A percentile compares a stretch with the other conserved stretches of the same genome.
phyloP scores from a whole-genome alignment of 2,113 vertebrate genomes.

The Poicephalus meyeri region DNA sequence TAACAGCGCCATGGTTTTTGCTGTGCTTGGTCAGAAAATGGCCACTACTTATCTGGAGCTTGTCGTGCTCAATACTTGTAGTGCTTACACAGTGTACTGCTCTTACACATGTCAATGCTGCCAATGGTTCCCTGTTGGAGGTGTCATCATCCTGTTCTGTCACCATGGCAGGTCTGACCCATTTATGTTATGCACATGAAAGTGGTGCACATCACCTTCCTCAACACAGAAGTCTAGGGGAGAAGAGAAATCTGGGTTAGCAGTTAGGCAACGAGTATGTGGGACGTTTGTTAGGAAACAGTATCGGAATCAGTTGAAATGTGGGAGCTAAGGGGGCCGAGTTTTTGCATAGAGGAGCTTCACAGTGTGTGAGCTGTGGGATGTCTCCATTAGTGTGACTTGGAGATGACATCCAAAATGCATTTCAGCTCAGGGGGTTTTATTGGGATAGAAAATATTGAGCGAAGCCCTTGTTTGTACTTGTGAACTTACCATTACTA shows the following conservation, averaged over 20 bases:
- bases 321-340: neutral
- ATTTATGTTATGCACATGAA: neutral
- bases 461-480: neutral
- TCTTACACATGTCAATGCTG: neutral
- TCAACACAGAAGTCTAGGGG: neutral
- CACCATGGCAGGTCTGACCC: neutral
- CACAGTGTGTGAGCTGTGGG: neutral
- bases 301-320: neutral
- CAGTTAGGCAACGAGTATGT: neutral
- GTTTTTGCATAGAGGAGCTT: neutral
- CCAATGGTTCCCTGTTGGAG: neutral
- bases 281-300: neutral
- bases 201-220: neutral
- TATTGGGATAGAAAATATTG: conserved; percentile 15
- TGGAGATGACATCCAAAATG: neutral
- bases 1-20: neutral
- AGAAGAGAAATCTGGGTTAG: neutral
- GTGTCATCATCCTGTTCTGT: neutral
- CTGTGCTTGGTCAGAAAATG: neutral
- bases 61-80: neutral
- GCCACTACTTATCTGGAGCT: neutral
- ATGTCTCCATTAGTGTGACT: neutral
- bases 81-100: neutral
- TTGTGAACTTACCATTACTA: too few relatives aligned
- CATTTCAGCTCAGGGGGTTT: neutral